phyloP scores from a whole-genome alignment of 2,888 invertebrate species.

The Drosophila colorata region DNA sequence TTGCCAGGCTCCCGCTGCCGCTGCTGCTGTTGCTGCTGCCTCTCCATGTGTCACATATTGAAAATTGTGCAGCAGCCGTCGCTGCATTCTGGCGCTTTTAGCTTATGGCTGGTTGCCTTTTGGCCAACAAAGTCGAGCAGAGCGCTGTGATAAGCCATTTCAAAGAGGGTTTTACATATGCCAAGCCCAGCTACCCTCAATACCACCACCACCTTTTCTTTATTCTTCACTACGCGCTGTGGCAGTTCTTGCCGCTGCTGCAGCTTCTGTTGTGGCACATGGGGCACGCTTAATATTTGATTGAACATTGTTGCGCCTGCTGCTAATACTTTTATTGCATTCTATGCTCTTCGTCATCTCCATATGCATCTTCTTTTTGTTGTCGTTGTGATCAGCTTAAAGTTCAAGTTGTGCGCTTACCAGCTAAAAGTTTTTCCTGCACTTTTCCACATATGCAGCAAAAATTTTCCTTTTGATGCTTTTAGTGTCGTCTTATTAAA shows the following conservation, averaged over 20 bases:
- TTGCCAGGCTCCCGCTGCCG: slow-evolving; percentile 15
- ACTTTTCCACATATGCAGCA: slow-evolving; percentile 62
- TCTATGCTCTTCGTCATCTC: slow-evolving; percentile 20
- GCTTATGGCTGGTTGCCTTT: slow-evolving; percentile 68
- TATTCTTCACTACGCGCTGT: slow-evolving; percentile 6
- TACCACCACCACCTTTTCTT: not conserved
- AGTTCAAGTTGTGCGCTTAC: slow-evolving; percentile 29
- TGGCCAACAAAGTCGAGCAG: slow-evolving; percentile 53
- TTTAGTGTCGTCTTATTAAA: slow-evolving; percentile 79
- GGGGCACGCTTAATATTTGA: slow-evolving; percentile 66
- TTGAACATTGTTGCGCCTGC: slow-evolving; percentile 76
- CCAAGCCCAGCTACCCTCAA: slow-evolving; percentile 34
- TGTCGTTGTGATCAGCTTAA: slow-evolving; percentile 32
- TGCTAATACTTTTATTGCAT: slow-evolving; percentile 73
- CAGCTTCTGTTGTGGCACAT: slow-evolving; percentile 28
- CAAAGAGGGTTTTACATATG: slow-evolving; percentile 77
- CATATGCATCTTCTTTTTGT: not conserved
- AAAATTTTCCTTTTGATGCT: slow-evolving; percentile 75
- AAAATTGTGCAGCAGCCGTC: slow-evolving; percentile 57
- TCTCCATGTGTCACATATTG: slow-evolving; percentile 77
- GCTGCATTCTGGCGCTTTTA: slow-evolving; percentile 63
- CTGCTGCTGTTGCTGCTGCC: slow-evolving; percentile 18
- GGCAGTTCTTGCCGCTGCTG: slow-evolving; percentile 11
- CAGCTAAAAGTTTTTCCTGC: slow-evolving; percentile 54
- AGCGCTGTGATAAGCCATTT: slow-evolving; percentile 71